phyloP scores from a whole-genome alignment of 2,797 vertebrate species.

The Emys orbicularis region DNA sequence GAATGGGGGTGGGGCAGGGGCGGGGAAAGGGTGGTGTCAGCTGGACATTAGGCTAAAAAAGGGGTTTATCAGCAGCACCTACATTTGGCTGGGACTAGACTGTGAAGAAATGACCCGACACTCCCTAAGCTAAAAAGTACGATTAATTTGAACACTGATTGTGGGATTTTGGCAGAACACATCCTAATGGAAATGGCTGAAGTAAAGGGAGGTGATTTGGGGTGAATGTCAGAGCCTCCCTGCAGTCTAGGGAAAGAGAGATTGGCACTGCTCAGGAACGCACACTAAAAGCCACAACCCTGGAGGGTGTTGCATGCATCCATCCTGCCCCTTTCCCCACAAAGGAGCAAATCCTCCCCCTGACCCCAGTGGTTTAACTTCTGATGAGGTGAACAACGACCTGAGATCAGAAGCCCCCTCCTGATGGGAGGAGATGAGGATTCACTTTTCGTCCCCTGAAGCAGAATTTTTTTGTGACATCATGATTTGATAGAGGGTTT shows the following conservation, averaged over 20 bases:
- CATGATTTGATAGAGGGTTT: slow-evolving; percentile 91
- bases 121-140: background rate
- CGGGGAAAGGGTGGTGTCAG: background rate
- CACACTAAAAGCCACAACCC: slow-evolving; percentile 41
- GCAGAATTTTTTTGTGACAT: slow-evolving; percentile 75
- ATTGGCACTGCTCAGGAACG: background rate
- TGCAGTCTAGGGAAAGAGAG: background rate
- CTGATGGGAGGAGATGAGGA: background rate
- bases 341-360: background rate
- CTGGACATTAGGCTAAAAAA: background rate
- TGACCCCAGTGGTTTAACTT: background rate
- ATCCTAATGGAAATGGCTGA: slow-evolving; percentile 5
- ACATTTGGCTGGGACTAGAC: background rate
- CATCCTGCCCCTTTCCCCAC: background rate
- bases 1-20: too few species aligned
- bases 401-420: background rate
- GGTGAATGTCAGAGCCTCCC: background rate
- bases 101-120: slow-evolving; percentile 18
- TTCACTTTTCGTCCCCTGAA: slow-evolving; percentile 59
- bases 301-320: background rate
- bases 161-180: background rate
- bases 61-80: slow-evolving; percentile 4
- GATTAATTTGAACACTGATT: background rate
- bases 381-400: slow-evolving; percentile 5
- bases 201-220: background rate